Conservation (phyloP, 1,140 invertebrate genomes). For the Augochlora pura region DNA sequence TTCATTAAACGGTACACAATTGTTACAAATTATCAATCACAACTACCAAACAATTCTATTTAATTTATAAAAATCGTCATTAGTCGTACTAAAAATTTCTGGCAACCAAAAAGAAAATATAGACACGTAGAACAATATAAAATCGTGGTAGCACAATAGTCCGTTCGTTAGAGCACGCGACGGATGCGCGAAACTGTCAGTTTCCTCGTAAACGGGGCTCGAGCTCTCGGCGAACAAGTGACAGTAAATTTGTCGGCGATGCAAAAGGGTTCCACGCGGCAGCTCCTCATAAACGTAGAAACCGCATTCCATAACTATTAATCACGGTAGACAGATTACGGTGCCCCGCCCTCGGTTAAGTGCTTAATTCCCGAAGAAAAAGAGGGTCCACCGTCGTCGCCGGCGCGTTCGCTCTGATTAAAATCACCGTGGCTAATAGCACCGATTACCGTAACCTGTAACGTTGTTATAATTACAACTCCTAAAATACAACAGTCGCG, state of each 20-base stretch:
- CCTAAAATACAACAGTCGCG: slow-evolving; percentile 9
- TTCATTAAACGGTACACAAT: too few species aligned
- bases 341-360: slow-evolving; percentile 18
- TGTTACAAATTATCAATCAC: too few species aligned
- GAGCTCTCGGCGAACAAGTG: slow-evolving; percentile 12
- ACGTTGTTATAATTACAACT: slow-evolving; percentile 6
- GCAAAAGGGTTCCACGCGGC: slow-evolving; percentile 11
- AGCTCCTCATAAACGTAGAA: slow-evolving; percentile 36
- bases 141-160: too few species aligned
- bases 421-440: slow-evolving; percentile 21
- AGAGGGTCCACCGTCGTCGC: slow-evolving; percentile 10
- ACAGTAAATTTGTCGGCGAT: slow-evolving; percentile 24
- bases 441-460: slow-evolving; percentile 36
- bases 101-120: too few species aligned
- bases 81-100: too few species aligned
- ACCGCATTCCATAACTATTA: slow-evolving; percentile 31
- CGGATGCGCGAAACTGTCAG: too few species aligned
- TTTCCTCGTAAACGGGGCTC: slow-evolving; percentile 1
- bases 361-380: slow-evolving; percentile 18
- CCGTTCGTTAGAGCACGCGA: too few species aligned
- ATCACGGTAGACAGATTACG: slow-evolving; percentile 35
- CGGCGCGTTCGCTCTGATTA: slow-evolving; percentile 20
- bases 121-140: too few species aligned
- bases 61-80: too few species aligned
- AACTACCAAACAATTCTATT: too few species aligned